These are phyloP conservation scores for Decapterus maruadsi DNA, from an alignment of 2,797 vertebrate genomes.

Conservation along the genomic window DNA sequence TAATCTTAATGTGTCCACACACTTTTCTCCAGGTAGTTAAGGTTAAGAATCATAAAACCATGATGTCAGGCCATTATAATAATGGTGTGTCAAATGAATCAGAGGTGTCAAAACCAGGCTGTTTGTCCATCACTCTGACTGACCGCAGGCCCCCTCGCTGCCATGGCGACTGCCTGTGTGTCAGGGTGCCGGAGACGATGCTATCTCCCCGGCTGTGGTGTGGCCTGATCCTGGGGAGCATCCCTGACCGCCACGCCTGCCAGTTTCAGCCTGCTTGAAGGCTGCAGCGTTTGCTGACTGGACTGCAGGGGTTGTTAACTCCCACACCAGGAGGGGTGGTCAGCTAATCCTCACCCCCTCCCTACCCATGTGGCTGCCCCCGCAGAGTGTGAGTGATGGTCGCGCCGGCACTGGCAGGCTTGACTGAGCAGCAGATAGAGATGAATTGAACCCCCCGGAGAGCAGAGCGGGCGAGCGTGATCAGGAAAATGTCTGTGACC, in stretches of 20 bases:
- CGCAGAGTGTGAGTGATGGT: conserved; percentile 70
- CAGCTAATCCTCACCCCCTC: conserved; percentile 66
- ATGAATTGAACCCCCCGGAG: conserved; percentile 56
- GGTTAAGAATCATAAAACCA: too few relatives aligned
- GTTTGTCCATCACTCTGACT: conserved; percentile 63
- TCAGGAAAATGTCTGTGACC: conserved; percentile 63
- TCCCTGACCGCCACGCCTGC: conserved; percentile 62
- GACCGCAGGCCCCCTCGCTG: conserved; percentile 58
- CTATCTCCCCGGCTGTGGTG: conserved; percentile 70
- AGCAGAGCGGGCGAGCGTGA: conserved; percentile 32
- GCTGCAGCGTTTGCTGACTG: conserved; percentile 70
- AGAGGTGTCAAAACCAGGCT: conserved; percentile 28
- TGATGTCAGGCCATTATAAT: neutral
- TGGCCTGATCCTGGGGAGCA: conserved; percentile 72
- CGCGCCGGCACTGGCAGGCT: conserved; percentile 56
- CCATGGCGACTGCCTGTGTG: conserved; percentile 54
- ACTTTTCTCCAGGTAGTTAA: neutral
- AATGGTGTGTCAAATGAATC: neutral
- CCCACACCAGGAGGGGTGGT: conserved; percentile 65
- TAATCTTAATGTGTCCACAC: neutral
- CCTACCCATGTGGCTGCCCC: conserved; percentile 26
- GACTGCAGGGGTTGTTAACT: conserved; percentile 71
- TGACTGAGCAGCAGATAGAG: conserved; percentile 71
- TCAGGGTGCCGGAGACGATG: conserved; percentile 78
- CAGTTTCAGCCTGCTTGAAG: conserved; percentile 32